Base-by-base conservation (phyloP, 2,888 invertebrate genomes). In the Pseudococcus viburni region DNA sequence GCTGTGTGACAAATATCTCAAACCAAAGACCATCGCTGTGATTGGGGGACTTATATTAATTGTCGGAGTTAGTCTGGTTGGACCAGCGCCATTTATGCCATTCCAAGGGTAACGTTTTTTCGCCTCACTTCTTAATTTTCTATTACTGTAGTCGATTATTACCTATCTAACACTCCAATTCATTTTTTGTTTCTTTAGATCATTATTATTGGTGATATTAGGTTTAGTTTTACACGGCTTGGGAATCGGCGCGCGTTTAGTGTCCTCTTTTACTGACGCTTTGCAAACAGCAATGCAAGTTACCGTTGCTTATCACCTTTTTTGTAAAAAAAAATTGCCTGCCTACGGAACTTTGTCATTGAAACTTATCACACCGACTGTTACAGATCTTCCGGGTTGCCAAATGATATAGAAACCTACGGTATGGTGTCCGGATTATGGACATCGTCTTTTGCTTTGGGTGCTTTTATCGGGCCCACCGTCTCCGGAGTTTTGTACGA, bases 361-460 rank as follows among this genome's bases (percentile, higher is more conserved):
- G 12, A 15, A 51, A 51, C 3, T 33, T 1, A 33, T 33, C 26
- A 15, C n/a, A n/a, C n/a, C n/a, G n/a, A n/a, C 12, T 51, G 11
- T 26, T 90, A 17, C 91, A 96, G 96, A 90, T 93, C 93, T 0
- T 93, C 94, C 90, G 96, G 96, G 1, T 94, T 97, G 90, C 95
- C 96, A 0, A 96, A 98, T 91, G 95, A 95, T 89, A 93, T 97
- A 90, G 96, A 96, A 91, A 98, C 98, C 0, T 97, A 96, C 91
- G 97, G 97, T 0, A 92, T 97, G 59, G 95, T 97, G 11, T 97
- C 97, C 0, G 98, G 97, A 0, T 93, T 98, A 90, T 98, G 97
- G 95, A 97, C 97, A 0, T 96, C 97, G 0, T 95, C 96, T 0
- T 97, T 97, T 91, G 97, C 97, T 0, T 92, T 98, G 12, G 98